Evolutionary conservation across 2,113 vertebrate species (phyloP).

Genomic region (Orientallactaga bullata): DNA sequence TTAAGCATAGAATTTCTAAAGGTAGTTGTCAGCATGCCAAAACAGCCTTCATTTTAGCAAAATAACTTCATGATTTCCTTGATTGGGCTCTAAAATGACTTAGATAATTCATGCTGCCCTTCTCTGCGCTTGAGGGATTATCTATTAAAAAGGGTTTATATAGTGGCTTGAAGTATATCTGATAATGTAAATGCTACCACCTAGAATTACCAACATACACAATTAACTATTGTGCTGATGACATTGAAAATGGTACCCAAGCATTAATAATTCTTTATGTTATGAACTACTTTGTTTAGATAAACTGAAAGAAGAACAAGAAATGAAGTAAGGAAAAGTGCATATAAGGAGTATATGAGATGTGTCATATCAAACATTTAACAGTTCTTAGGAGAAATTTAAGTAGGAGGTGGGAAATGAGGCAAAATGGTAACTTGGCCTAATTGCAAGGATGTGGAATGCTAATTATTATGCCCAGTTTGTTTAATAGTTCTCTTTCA

Average conservation of each 20-base stretch:
- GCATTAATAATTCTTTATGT: slow-evolving; percentile 47
- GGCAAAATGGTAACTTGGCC: background rate
- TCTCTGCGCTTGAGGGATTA: slow-evolving; percentile 9
- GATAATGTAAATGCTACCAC: slow-evolving; percentile 32
- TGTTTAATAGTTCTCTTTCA: slow-evolving; percentile 37
- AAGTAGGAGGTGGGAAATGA: background rate
- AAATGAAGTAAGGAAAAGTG: background rate
- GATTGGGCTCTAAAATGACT: background rate
- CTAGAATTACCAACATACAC: slow-evolving; percentile 43
- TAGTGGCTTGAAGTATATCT: slow-evolving; percentile 31
- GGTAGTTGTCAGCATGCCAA: background rate
- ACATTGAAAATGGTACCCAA: slow-evolving; percentile 36
- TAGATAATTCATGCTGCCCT: slow-evolving; percentile 45
- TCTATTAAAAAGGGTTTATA: slow-evolving; percentile 39
- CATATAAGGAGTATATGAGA: background rate
- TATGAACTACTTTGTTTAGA: slow-evolving; percentile 20
- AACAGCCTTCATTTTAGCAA: slow-evolving; percentile 42
- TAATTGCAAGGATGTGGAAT: background rate
- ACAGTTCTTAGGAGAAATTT: slow-evolving; percentile 30
- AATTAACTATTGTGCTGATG: background rate
- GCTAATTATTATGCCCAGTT: background rate
- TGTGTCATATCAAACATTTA: background rate
- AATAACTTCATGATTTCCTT: slow-evolving; percentile 48
- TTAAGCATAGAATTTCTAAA: slow-evolving; percentile 53
- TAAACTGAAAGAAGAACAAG: background rate